Percentiles rank a stretch among this genome's conserved stretches.
Evolutionary conservation across 2,113 vertebrate species (phyloP).

Genomic region (Mellivora capensis): DNA sequence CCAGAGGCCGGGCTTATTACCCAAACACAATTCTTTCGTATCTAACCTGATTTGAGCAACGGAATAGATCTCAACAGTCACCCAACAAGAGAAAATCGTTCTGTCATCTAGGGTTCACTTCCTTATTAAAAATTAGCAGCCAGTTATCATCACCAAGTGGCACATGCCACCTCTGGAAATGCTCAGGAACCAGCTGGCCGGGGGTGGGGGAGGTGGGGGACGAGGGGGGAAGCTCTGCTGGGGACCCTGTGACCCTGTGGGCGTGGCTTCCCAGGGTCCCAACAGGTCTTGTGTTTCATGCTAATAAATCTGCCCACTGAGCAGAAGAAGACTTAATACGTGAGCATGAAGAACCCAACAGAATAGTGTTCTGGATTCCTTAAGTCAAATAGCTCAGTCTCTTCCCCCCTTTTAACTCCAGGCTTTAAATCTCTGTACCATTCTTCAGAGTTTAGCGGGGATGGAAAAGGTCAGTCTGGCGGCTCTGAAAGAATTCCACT

Average conservation of each 20-base stretch:
- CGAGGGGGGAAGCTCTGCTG: constrained; percentile 87
- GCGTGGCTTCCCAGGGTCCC: neutral
- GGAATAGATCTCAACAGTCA: constrained; percentile 1
- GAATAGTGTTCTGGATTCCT: neutral
- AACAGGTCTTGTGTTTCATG: neutral
- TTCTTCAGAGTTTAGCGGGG: neutral
- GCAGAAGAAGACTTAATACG: neutral
- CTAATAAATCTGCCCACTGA: constrained; percentile 62
- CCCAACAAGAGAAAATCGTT: constrained; percentile 24
- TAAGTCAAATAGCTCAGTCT: neutral
- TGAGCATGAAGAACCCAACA: neutral
- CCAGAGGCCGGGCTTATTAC: neutral
- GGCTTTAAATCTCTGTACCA: neutral
- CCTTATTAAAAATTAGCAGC: constrained; percentile 69
- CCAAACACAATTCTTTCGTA: neutral
- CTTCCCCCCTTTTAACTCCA: neutral
- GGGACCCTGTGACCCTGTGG: neutral
- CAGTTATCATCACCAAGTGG: constrained; percentile 88
- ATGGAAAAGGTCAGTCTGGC: constrained; percentile 32
- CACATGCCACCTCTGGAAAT: constrained; percentile 89
- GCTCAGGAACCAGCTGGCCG: constrained; percentile 89
- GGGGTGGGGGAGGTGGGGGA: too few relatives aligned
- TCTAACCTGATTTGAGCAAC: constrained; percentile 38
- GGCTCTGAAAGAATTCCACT: constrained; percentile 25
- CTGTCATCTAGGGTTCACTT: constrained; percentile 45